Base-by-base conservation (phyloP, 2,797 vertebrate species). In the Labeo calbasu region DNA sequence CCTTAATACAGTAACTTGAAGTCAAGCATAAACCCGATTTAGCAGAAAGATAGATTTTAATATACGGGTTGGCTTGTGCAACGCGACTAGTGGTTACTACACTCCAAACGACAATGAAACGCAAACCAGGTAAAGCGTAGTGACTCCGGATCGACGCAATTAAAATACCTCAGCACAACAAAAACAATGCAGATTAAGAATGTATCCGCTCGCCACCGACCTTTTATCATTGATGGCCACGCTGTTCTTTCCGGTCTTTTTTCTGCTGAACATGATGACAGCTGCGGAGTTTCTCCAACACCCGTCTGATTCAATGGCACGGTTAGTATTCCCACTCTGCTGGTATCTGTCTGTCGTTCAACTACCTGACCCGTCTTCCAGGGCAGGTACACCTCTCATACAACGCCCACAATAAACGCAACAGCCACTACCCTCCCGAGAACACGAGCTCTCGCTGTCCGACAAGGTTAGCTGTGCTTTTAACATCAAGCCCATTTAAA, bases 251-350 rank as follows among this genome's bases (percentile, higher is more conserved):
- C 36, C 4, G 12, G 14, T 87, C 78, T 91, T 95, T 28, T 17
- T 66, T 93, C 81, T 88, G 15, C 13, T 93, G 23, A 93, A 91
- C 93, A 94, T 94, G 83, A 70, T 92, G 91, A 70, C 77, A 83
- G 77, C 19, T 59, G 28, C 46, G 72, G 69, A 36, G 77, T 51
- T 86, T 84, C 71, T 43, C 79, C 36, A 73, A 86, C 77, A 89
- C 87, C 91, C 90, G 90, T 87, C 63, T 51, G 81, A 12, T 69
- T 14, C 48, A 57, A 78, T 23, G 69, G n/a, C 76, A 53, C 28
- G 40, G 51, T 36, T 9, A 61, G 13, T 50, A 36, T 55, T 25
- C 15, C 19, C 46, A 36, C 46, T 50, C 65, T 79, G 63, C 13
- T 28, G 19, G 14, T 66, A 28, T 36, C 15, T 7, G 46, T 83